These are phyloP conservation scores for Drosophila littoralis DNA, from an alignment of 1,140 invertebrate genomes.

Conservation along the genomic window DNA sequence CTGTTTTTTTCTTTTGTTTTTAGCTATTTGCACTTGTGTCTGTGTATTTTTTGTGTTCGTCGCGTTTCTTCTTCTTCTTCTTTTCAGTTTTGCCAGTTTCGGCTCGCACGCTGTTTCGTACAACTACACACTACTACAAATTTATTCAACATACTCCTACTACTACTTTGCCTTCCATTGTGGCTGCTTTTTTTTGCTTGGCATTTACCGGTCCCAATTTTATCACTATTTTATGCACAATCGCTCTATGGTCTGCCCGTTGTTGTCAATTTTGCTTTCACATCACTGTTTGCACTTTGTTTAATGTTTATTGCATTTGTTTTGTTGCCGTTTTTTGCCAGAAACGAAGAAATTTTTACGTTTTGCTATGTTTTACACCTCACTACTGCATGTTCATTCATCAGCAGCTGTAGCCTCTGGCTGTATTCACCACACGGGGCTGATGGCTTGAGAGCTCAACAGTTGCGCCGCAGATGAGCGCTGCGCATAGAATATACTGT, in stretches of 20 bases:
- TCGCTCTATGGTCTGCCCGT: not conserved
- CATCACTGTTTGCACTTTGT: not conserved
- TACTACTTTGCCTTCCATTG: conserved; percentile 54
- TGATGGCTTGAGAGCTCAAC: conserved; percentile 19
- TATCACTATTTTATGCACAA: conserved; percentile 6
- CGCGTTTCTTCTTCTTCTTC: conserved; percentile 40
- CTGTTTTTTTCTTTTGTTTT: conserved; percentile 27
- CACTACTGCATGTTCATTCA: conserved; percentile 72
- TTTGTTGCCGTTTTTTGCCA: conserved; percentile 36
- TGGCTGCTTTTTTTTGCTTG: conserved; percentile 47
- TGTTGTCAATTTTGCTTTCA: not conserved
- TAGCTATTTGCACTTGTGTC: conserved; percentile 41
- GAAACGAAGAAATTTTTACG: conserved; percentile 48
- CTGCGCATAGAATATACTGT: not conserved
- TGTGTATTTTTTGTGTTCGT: conserved; percentile 53
- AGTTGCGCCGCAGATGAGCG: conserved; percentile 21
- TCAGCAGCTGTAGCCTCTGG: conserved; percentile 57
- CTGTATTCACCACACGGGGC: conserved; percentile 30
- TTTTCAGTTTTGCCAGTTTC: conserved; percentile 34
- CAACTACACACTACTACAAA: conserved; percentile 73
- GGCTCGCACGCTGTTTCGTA: conserved; percentile 65
- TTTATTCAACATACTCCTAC: conserved; percentile 64
- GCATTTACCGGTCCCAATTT: conserved; percentile 44
- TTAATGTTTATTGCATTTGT: conserved; percentile 34
- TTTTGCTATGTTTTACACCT: conserved; percentile 67